These are phyloP conservation scores for Pterocles burchelli DNA, from an alignment of 2,113 vertebrate species.

Conservation along the genomic window DNA sequence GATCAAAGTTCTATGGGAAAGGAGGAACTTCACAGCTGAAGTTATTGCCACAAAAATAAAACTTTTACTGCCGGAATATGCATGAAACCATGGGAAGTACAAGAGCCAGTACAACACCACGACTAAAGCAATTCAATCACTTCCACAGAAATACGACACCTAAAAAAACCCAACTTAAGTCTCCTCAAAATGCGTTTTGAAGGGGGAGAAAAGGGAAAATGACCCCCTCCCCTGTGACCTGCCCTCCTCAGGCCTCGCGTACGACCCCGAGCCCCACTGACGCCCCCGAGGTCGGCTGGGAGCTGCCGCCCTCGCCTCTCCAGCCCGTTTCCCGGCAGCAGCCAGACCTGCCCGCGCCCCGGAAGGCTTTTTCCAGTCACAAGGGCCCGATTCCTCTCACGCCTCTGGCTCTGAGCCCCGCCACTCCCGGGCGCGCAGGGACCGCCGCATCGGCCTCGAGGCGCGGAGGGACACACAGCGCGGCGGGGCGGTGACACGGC, in stretches of 20 bases:
- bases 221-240: rapidly evolving
- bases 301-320: rapidly evolving
- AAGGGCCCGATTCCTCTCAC: rapidly evolving
- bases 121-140: background rate
- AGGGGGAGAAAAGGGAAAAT: background rate
- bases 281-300: rapidly evolving
- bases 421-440: rapidly evolving
- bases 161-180: too few relatives aligned
- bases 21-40: background rate
- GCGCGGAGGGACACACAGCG: background rate
- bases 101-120: background rate
- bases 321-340: background rate
- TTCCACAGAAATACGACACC: background rate
- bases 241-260: rapidly evolving
- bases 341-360: rapidly evolving
- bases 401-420: rapidly evolving
- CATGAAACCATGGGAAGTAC: background rate
- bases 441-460: rapidly evolving
- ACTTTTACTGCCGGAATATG: background rate
- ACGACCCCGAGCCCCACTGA: rapidly evolving
- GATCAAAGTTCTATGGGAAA: background rate
- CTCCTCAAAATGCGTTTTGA: background rate
- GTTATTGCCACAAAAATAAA: background rate
- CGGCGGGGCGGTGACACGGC: rapidly evolving
- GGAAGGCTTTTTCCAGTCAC: background rate